Conservation (phyloP, 2,797 vertebrate genomes). For the Sebastes hubbsi region DNA sequence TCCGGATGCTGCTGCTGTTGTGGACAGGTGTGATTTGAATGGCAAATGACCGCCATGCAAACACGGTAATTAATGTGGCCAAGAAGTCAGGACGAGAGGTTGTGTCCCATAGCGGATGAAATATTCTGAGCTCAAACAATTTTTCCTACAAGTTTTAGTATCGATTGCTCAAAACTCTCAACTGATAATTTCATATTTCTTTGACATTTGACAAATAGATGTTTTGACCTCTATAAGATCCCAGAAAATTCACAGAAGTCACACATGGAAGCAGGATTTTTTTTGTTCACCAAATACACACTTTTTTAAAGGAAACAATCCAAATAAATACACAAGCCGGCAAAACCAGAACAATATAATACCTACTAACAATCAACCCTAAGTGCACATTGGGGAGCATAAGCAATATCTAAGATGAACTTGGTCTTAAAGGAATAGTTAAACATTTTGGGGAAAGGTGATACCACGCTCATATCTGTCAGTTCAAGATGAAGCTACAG, state of each 20-base stretch:
- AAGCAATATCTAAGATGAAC: constrained; percentile 17
- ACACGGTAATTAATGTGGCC: constrained; percentile 33
- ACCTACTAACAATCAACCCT: constrained; percentile 27
- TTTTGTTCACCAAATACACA: constrained; percentile 38
- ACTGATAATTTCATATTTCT: background rate
- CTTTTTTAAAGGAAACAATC: constrained; percentile 51
- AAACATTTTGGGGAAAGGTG: background rate
- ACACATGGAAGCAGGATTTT: background rate
- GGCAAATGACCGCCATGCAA: constrained; percentile 63
- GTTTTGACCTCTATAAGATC: background rate
- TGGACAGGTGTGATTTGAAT: constrained; percentile 68
- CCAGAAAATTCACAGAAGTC: background rate
- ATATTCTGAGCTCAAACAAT: background rate
- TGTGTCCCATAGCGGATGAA: background rate
- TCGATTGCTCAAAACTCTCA: background rate
- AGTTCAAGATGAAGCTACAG: background rate
- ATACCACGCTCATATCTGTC: background rate
- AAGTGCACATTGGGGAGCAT: constrained; percentile 43
- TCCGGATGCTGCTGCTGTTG: constrained; percentile 59
- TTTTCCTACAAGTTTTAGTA: background rate
- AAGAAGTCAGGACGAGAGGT: background rate
- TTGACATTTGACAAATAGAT: background rate
- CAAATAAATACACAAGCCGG: constrained; percentile 62
- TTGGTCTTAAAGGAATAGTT: constrained; percentile 2
- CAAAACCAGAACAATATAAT: constrained; percentile 34